phyloP scores from a whole-genome alignment of 2,888 invertebrate species.

The Monoplex corrugatus region DNA sequence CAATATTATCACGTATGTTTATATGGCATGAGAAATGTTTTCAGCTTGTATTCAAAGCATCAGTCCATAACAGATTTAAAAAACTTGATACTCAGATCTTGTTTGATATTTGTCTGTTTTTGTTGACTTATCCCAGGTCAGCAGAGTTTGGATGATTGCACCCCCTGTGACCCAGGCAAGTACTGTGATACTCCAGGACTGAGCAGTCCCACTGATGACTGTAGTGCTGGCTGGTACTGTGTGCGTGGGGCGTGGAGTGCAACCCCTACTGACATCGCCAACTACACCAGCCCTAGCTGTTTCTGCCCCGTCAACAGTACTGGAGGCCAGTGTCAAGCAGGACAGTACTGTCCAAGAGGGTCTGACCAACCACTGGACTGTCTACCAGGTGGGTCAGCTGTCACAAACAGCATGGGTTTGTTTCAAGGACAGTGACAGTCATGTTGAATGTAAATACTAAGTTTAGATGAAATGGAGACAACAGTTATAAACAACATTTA shows the following conservation, averaged over 20 bases:
- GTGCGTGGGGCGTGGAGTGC: conserved; percentile 74
- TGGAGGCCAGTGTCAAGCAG: conserved; percentile 77
- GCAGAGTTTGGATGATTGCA: conserved; percentile 70
- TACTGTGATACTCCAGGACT: conserved; percentile 75
- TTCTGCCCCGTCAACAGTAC: conserved; percentile 75
- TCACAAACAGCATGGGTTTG: no score
- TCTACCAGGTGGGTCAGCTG: conserved; percentile 71
- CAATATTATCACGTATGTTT: no score
- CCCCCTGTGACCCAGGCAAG: conserved; percentile 75
- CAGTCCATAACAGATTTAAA: no score
- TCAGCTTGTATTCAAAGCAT: no score
- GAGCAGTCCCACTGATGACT: conserved; percentile 66
- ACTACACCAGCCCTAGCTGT: conserved; percentile 70
- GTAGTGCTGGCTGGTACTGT: conserved; percentile 79
- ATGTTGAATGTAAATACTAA: no score
- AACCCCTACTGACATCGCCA: conserved; percentile 75
- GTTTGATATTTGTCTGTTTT: neutral
- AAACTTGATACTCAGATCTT: no score
- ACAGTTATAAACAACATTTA: no score
- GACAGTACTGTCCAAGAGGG: conserved; percentile 77
- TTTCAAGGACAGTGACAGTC: no score
- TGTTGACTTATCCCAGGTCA: conserved; percentile 41
- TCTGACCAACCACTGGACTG: conserved; percentile 74
- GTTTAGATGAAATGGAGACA: no score
- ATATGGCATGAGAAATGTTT: no score